Conservation (phyloP, 2,888 invertebrate genomes). For the Colostygia pectinataria region DNA sequence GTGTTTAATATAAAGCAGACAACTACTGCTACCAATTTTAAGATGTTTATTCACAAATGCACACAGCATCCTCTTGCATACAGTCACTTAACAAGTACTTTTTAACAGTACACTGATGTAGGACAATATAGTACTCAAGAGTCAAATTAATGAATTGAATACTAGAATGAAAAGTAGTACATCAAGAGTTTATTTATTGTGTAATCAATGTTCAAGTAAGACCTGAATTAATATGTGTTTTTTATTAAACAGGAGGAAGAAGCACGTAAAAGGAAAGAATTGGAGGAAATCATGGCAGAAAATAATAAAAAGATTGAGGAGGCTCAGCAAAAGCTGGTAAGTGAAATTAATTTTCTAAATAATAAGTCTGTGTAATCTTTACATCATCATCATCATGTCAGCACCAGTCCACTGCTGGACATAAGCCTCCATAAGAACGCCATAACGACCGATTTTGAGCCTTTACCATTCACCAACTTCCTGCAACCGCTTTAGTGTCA, state of each 20-base stretch:
- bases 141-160: slow-evolving; percentile 3
- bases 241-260: slow-evolving; percentile 97
- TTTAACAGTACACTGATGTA: slow-evolving; percentile 5
- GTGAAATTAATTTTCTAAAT: slow-evolving; percentile 42
- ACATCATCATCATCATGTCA: no score
- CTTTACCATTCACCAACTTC: no score
- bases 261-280: slow-evolving; percentile 96
- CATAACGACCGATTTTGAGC: no score
- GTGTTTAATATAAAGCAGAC: slow-evolving; percentile 5
- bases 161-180: slow-evolving; percentile 6
- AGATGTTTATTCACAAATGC: slow-evolving; percentile 5
- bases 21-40: background rate
- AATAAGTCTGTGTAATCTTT: no score
- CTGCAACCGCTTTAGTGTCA: no score
- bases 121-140: slow-evolving; percentile 4
- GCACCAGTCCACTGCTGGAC: no score
- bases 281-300: slow-evolving; percentile 98
- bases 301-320: slow-evolving; percentile 99
- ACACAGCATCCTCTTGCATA: slow-evolving; percentile 2
- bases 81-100: background rate
- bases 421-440: no score
- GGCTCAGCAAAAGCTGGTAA: slow-evolving; percentile 97
- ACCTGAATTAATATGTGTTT: slow-evolving; percentile 63
- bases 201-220: slow-evolving; percentile 26
- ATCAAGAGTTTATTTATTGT: slow-evolving; percentile 22